Conservation (phyloP, 2,888 invertebrate species). For the Caenorhabditis wallacei region DNA sequence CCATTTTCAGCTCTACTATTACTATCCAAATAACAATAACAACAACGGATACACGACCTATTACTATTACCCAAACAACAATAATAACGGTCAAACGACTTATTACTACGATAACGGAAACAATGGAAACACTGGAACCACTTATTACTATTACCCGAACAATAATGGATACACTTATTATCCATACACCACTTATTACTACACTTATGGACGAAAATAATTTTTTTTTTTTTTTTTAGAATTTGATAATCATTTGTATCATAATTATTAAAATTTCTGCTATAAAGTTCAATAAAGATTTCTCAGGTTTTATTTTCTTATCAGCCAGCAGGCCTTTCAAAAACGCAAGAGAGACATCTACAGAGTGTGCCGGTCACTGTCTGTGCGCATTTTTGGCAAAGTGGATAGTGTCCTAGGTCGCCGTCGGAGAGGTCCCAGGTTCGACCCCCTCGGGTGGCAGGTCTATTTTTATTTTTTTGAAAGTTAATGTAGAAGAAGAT, state of each 20-base stretch:
- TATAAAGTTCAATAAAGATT: conserved; percentile 11
- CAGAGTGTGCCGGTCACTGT: too few species aligned
- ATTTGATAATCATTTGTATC: neutral
- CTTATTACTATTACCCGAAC: conserved; percentile 56
- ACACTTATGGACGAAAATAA: conserved; percentile 56
- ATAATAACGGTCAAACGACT: conserved; percentile 43
- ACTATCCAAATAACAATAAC: conserved; percentile 55
- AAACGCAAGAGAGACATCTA: too few species aligned
- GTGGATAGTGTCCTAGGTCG: too few species aligned
- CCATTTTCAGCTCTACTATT: conserved; percentile 59
- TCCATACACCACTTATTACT: conserved; percentile 61
- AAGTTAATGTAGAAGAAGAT: too few species aligned
- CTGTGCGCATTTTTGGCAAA: too few species aligned
- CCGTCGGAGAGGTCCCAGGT: too few species aligned
- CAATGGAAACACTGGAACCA: conserved; percentile 55
- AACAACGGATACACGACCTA: conserved; percentile 47
- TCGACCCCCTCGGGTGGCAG: too few species aligned
- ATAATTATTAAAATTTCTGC: neutral
- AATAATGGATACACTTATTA: conserved; percentile 41
- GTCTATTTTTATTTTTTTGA: too few species aligned
- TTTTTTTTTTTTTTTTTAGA: too few species aligned
- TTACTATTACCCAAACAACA: conserved; percentile 53
- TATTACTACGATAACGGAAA: conserved; percentile 52
- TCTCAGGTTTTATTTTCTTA: conserved; percentile 9
- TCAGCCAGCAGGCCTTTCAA: too few species aligned